phyloP scores from a whole-genome alignment of 2,797 vertebrate genomes.

The Catostomus latipinnis region DNA sequence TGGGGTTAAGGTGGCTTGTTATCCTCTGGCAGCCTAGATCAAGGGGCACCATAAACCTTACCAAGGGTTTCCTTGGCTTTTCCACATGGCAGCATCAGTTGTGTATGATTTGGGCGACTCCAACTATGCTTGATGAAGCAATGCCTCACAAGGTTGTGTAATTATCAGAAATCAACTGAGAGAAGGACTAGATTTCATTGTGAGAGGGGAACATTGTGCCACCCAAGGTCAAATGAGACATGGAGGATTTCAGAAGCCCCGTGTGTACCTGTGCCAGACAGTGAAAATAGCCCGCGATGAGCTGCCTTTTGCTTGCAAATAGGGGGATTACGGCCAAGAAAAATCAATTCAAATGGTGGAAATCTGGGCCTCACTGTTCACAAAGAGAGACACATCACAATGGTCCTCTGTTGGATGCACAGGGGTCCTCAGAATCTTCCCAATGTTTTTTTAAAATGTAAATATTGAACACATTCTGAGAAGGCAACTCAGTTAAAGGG shows the following conservation, averaged over 20 bases:
- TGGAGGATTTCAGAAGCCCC: slow-evolving; percentile 47
- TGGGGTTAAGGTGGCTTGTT: slow-evolving; percentile 51
- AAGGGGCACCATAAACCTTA: slow-evolving; percentile 56
- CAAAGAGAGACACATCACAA: slow-evolving; percentile 52
- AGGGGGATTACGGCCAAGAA: slow-evolving; percentile 78
- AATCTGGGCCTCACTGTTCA: slow-evolving; percentile 66
- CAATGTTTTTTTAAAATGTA: neutral
- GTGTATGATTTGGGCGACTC: slow-evolving; percentile 60
- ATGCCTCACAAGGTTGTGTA: slow-evolving; percentile 53
- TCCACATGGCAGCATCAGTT: slow-evolving; percentile 69
- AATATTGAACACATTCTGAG: slow-evolving; percentile 22
- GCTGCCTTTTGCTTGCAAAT: slow-evolving; percentile 78
- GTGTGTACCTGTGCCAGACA: slow-evolving; percentile 44
- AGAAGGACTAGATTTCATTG: slow-evolving; percentile 54
- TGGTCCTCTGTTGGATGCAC: slow-evolving; percentile 51
- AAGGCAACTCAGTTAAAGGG: neutral
- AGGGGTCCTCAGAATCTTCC: neutral
- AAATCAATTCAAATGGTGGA: slow-evolving; percentile 69
- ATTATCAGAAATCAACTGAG: slow-evolving; percentile 65
- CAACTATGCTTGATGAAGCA: slow-evolving; percentile 56
- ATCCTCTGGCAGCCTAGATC: slow-evolving; percentile 60
- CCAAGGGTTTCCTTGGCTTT: slow-evolving; percentile 64
- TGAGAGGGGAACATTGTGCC: slow-evolving; percentile 48
- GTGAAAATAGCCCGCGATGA: slow-evolving; percentile 62
- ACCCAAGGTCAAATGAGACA: slow-evolving; percentile 62